Evolutionary conservation across 2,797 vertebrate species (phyloP).

Genomic region (Buceros bicornis): DNA sequence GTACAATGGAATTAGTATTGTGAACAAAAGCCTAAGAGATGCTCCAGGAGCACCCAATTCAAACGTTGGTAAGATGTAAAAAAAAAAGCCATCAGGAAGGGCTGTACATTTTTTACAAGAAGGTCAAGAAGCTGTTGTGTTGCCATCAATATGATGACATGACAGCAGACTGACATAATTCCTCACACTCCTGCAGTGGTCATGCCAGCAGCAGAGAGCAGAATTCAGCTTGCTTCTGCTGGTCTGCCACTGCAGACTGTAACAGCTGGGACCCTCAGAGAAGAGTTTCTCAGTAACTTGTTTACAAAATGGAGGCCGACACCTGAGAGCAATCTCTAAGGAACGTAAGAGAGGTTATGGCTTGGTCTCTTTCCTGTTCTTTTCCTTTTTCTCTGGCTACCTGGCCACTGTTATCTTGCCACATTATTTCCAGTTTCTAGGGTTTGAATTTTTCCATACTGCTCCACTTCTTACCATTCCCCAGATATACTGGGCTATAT

Average conservation of each 20-base stretch:
- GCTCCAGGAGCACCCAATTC: too few species aligned
- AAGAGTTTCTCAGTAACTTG: not conserved
- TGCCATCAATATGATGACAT: not conserved
- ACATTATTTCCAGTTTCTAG: not conserved
- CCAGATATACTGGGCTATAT: not conserved
- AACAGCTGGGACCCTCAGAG: not conserved
- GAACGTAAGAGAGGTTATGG: not conserved
- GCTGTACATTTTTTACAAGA: not conserved
- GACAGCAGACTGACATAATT: not conserved
- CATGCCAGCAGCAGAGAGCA: not conserved
- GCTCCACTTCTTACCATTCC: not conserved
- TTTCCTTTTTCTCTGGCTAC: not conserved
- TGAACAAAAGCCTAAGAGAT: not conserved
- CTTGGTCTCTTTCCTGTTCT: not conserved
- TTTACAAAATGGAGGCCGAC: not conserved
- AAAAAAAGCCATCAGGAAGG: fast-evolving
- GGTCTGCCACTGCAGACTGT: fast-evolving
- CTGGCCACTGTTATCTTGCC: not conserved
- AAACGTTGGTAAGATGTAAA: not conserved
- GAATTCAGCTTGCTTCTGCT: not conserved
- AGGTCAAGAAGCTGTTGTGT: not conserved
- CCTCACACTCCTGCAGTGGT: not conserved
- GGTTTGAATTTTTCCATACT: not conserved
- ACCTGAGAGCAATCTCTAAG: not conserved
- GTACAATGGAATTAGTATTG: too few species aligned